These are phyloP conservation scores for Amphiduros pacificus DNA, from an alignment of 2,888 invertebrate genomes.

Conservation along the genomic window DNA sequence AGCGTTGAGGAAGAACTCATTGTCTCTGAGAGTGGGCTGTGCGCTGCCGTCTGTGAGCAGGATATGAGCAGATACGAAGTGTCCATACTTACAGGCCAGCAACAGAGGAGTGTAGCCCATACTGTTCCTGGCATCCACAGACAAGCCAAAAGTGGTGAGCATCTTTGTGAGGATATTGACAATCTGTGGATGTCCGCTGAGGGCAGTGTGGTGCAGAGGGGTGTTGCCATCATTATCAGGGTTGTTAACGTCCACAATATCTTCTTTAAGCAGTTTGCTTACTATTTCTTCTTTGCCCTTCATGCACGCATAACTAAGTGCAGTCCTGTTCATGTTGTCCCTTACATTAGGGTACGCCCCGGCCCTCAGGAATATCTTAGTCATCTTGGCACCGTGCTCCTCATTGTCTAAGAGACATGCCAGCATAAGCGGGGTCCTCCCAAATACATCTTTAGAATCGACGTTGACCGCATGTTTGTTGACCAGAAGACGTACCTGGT, in stretches of 20 bases:
- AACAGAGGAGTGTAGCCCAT: slow-evolving; percentile 53
- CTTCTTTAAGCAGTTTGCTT: slow-evolving; percentile 40
- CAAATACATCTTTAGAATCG: slow-evolving; percentile 51
- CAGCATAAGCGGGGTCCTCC: slow-evolving; percentile 54
- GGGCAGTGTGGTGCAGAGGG: slow-evolving; percentile 48
- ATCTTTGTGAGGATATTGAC: slow-evolving; percentile 37
- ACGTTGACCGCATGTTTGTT: slow-evolving; percentile 46
- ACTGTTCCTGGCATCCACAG: slow-evolving; percentile 47
- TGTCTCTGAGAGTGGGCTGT: slow-evolving; percentile 47
- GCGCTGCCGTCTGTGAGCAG: slow-evolving; percentile 44
- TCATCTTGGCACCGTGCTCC: slow-evolving; percentile 47
- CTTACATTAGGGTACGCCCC: slow-evolving; percentile 43
- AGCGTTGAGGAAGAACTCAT: slow-evolving; percentile 48
- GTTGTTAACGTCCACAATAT: slow-evolving; percentile 46
- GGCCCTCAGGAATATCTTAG: slow-evolving; percentile 42
- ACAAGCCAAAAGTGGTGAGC: slow-evolving; percentile 43
- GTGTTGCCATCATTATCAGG: slow-evolving; percentile 56
- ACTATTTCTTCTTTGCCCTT: slow-evolving; percentile 46
- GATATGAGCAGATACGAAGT: slow-evolving; percentile 48
- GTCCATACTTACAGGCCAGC: slow-evolving; percentile 49
- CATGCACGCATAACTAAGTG: slow-evolving; percentile 52
- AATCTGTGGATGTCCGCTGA: slow-evolving; percentile 47
- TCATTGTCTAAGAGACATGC: slow-evolving; percentile 49
- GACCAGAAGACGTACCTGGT: slow-evolving; percentile 54
- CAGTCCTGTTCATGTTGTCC: slow-evolving; percentile 52